Evolutionary conservation across 2,888 invertebrate species (phyloP).

Genomic region (Drosophila subquinaria): DNA sequence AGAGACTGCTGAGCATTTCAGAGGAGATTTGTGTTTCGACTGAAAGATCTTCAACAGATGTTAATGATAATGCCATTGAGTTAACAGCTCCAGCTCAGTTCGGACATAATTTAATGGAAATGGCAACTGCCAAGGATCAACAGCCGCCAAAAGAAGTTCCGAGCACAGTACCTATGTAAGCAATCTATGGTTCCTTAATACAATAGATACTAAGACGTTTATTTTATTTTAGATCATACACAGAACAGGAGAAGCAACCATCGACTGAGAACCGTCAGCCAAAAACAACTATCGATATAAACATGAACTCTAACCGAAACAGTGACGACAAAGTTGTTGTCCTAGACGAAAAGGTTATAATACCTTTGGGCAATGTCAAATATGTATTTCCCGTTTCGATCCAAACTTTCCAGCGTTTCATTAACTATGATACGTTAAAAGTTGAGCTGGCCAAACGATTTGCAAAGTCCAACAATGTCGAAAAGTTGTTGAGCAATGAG

Average conservation of each 20-base stretch:
- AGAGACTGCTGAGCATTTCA: constrained; percentile 22
- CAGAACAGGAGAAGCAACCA: not conserved
- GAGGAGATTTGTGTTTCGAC: not conserved
- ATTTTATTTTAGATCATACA: not conserved
- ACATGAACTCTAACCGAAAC: not conserved
- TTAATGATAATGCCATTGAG: not conserved
- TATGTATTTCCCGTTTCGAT: constrained; percentile 56
- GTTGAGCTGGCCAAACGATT: constrained; percentile 8
- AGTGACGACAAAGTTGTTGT: not conserved
- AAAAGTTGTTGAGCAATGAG: not conserved
- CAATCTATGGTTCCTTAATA: rapidly evolving
- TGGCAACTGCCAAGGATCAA: constrained; percentile 9
- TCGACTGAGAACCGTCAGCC: not conserved
- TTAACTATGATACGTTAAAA: constrained; percentile 33
- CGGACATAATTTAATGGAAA: constrained; percentile 2
- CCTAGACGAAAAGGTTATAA: constrained; percentile 23
- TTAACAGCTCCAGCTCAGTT: constrained; percentile 27
- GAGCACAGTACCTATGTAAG: not conserved
- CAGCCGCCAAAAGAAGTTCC: not conserved
- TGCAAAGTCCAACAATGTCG: not conserved
- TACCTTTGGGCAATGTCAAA: not conserved
- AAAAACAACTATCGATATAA: not conserved
- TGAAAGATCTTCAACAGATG: not conserved
- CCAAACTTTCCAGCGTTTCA: constrained; percentile 32
- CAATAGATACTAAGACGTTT: not conserved